Evolutionary conservation across 2,797 vertebrate genomes (phyloP).

Genomic region (Thunnus albacares): DNA sequence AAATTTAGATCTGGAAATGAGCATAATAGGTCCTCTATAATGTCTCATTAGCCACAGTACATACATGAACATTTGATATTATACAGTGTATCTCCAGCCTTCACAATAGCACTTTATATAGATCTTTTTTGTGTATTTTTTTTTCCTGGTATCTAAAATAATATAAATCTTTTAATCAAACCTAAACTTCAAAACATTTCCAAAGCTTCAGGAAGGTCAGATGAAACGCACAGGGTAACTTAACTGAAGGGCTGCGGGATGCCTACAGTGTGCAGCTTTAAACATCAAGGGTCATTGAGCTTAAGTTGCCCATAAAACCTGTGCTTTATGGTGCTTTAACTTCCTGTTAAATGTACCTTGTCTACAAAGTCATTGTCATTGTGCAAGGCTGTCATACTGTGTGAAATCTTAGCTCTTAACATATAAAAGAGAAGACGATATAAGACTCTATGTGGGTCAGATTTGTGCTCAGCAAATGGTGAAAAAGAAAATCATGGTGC

Average conservation of each 20-base stretch:
- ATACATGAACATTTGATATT: not conserved
- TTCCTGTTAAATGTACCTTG: conserved; percentile 54
- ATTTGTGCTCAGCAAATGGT: conserved; percentile 23
- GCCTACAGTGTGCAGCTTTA: conserved; percentile 28
- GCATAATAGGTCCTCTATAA: too few relatives aligned
- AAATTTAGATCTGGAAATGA: too few relatives aligned
- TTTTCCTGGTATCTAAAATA: not conserved
- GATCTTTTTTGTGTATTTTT: not conserved
- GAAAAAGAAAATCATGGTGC: not conserved
- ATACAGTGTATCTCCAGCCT: not conserved
- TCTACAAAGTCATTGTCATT: conserved; percentile 42
- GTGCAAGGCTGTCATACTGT: conserved; percentile 43
- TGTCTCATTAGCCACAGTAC: not conserved
- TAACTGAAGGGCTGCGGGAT: conserved; percentile 5
- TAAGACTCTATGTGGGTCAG: not conserved
- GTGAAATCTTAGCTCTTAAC: conserved; percentile 21
- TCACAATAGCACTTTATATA: not conserved
- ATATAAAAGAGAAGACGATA: conserved; percentile 2
- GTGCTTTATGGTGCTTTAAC: conserved; percentile 53
- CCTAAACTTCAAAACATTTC: not conserved
- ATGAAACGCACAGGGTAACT: conserved; percentile 10
- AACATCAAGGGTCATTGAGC: conserved; percentile 61
- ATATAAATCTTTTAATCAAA: conserved; percentile 5
- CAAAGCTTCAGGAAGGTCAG: conserved; percentile 34
- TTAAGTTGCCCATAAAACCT: conserved; percentile 53